Percentiles rank a stretch among this genome's conserved stretches.
Conservation (phyloP, 35 echinoderm and acorn worm genomes). For the Ophioderma brevispina region DNA sequence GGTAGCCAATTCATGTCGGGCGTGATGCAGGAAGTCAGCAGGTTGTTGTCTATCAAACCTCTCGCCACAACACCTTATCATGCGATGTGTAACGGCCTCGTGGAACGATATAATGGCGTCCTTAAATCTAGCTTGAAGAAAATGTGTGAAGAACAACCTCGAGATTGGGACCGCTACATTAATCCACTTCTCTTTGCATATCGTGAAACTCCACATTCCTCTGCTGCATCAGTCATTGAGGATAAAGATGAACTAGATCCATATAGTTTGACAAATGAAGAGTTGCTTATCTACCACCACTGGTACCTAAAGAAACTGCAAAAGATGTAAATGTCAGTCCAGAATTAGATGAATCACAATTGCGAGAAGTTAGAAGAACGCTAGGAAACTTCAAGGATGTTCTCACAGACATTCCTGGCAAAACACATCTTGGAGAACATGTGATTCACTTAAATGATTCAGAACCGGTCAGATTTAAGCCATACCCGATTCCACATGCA, state of each 20-base stretch:
- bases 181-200: too few species aligned
- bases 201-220: constrained; percentile 57
- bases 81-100: constrained; percentile 59
- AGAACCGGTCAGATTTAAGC: constrained; percentile 35
- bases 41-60: constrained; percentile 52
- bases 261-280: background rate
- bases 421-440: constrained; percentile 53
- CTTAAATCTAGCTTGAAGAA: constrained; percentile 55
- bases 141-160: too few species aligned
- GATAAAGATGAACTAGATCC: constrained; percentile 51
- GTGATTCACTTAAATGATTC: constrained; percentile 16
- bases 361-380: background rate
- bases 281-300: constrained; percentile 1
- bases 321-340: constrained; percentile 37
- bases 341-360: background rate
- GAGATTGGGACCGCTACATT: too few species aligned
- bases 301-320: constrained; percentile 22
- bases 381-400: constrained; percentile 16
- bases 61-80: constrained; percentile 66
- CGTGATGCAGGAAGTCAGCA: constrained; percentile 69
- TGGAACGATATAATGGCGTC: constrained; percentile 75
- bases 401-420: constrained; percentile 58
- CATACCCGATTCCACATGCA: constrained; percentile 37
- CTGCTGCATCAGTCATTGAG: constrained; percentile 52
- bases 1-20: constrained; percentile 64